These are phyloP conservation scores for Plectrocnemia conspersa DNA, from an alignment of 1,140 invertebrate species.

Conservation along the genomic window DNA sequence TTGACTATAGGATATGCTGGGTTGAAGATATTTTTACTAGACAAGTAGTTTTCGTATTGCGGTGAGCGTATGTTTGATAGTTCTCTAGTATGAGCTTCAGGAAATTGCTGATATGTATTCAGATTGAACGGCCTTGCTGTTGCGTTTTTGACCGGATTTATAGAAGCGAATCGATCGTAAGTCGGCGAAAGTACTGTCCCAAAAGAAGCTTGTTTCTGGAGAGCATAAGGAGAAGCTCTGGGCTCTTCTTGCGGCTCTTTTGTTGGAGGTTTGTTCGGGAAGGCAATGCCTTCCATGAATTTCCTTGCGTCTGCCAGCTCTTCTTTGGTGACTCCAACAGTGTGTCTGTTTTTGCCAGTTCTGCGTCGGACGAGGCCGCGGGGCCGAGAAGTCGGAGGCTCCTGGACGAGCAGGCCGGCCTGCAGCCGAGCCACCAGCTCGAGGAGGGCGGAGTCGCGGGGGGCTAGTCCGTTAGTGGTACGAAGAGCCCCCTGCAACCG, in stretches of 20 bases:
- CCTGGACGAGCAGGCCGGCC: conserved; percentile 56
- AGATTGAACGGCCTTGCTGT: conserved; percentile 44
- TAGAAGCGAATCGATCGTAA: conserved; percentile 18
- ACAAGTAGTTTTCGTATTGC: background rate
- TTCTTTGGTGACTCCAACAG: conserved; percentile 73
- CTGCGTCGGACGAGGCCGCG: conserved; percentile 41
- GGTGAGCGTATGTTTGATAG: background rate
- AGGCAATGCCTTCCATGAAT: conserved; percentile 62
- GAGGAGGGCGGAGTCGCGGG: conserved; percentile 59
- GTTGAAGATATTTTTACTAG: background rate
- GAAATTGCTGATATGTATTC: background rate
- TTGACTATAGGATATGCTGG: conserved; percentile 35
- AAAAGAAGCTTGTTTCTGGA: conserved; percentile 35
- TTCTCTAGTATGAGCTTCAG: background rate
- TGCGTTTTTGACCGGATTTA: conserved; percentile 40
- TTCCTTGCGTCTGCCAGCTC: conserved; percentile 70
- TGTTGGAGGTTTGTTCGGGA: conserved; percentile 38
- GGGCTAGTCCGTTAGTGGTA: conserved; percentile 49
- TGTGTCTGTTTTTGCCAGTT: conserved; percentile 61
- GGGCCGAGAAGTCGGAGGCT: conserved; percentile 38
- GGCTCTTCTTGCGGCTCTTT: conserved; percentile 7
- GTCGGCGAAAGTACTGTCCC: conserved; percentile 17
- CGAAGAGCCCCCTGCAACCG: conserved; percentile 68
- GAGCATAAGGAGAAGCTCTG: conserved; percentile 21
- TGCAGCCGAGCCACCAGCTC: conserved; percentile 70